These are phyloP conservation scores for Colostygia pectinataria DNA, from an alignment of 2,888 invertebrate species.

Conservation along the genomic window DNA sequence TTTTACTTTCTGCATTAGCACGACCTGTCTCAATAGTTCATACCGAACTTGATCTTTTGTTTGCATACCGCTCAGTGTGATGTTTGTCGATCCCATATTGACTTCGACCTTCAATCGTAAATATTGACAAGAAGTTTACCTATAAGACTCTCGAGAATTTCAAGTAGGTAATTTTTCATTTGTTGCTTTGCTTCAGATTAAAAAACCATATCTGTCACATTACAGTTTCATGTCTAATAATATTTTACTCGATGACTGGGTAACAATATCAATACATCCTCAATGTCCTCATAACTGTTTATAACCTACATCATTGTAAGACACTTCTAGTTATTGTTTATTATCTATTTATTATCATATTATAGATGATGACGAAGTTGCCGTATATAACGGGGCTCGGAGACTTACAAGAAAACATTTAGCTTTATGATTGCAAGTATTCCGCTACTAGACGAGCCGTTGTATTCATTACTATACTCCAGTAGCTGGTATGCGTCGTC, in stretches of 20 bases:
- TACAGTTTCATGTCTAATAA: no score
- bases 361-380: conserved; percentile 36
- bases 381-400: conserved; percentile 41
- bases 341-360: conserved; percentile 33
- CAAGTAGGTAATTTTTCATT: background rate
- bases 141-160: conserved; percentile 3
- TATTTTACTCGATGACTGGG: background rate
- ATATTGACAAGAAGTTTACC: conserved; percentile 4
- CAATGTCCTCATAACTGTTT: conserved; percentile 6
- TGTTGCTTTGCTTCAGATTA: background rate
- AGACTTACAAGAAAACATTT: conserved; percentile 52
- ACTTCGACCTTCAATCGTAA: conserved; percentile 5
- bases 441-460: conserved; percentile 51
- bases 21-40: conserved; percentile 40
- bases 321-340: conserved; percentile 27
- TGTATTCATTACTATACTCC: conserved; percentile 50
- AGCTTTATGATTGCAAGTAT: conserved; percentile 58
- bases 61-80: conserved; percentile 38
- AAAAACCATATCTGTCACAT: no score
- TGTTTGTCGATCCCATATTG: conserved; percentile 12
- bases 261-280: conserved; percentile 8
- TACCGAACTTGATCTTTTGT: conserved; percentile 43
- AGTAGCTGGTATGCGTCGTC: conserved; percentile 45
- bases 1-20: conserved; percentile 43
- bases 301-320: conserved; percentile 6